phyloP scores from a whole-genome alignment of 2,113 vertebrate species.

The Malurus alboscapulatus region DNA sequence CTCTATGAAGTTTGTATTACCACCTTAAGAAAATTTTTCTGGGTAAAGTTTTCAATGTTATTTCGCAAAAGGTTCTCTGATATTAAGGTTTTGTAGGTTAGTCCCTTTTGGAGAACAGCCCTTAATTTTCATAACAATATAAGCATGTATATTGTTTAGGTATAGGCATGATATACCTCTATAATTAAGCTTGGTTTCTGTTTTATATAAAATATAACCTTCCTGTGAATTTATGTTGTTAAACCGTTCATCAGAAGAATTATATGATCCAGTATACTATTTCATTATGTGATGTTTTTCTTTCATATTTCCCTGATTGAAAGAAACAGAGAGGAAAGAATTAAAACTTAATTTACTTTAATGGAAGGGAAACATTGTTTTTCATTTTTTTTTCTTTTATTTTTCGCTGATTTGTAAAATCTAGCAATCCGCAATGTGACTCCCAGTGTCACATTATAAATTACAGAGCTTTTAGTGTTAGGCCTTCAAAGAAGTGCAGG shows the following conservation, averaged over 20 bases:
- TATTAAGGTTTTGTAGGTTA: background rate
- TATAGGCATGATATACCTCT: background rate
- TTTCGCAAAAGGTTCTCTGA: background rate
- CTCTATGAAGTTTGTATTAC: background rate
- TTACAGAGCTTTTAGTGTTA: background rate
- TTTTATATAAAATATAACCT: background rate
- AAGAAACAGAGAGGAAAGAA: background rate
- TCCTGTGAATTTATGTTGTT: background rate
- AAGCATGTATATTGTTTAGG: too few relatives aligned
- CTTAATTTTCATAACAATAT: background rate
- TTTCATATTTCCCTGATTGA: background rate
- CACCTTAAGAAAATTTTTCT: background rate
- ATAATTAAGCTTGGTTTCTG: background rate
- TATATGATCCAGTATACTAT: background rate
- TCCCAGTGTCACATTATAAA: background rate
- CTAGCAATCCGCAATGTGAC: background rate
- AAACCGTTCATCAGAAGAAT: background rate
- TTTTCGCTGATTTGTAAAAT: background rate
- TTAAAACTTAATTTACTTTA: background rate
- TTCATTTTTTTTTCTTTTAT: background rate
- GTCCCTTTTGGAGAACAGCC: background rate
- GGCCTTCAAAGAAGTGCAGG: background rate
- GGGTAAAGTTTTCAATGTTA: background rate
- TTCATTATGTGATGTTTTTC: background rate
- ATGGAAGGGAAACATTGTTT: background rate